Evolutionary conservation across 1,140 invertebrate genomes (phyloP), one percentile per base, ranked within the genome.

Genomic region (Coptotermes formosanus): DNA sequence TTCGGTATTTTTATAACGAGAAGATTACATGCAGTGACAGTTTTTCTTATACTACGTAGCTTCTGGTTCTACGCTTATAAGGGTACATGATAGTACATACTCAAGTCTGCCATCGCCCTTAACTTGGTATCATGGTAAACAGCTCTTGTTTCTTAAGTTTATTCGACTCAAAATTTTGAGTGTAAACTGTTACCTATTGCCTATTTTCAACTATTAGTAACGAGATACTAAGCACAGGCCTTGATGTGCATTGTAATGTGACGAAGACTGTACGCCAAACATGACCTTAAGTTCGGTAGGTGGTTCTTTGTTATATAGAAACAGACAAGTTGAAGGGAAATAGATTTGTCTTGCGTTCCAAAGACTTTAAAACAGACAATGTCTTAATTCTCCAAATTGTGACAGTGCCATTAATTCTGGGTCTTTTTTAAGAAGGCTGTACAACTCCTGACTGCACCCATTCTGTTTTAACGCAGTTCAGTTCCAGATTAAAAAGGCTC

Each of bases 331-430:
- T 38, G n/a, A 75, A 75, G n/a, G n/a, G n/a, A n/a, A 75, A 75
- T 8, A 75, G 64, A 75, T 75, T 75, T 75, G 64, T 75, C 64
- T 75, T 75, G 30, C 9, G 64, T 75, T 75, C 64, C 30, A 75
- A 75, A 75, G 64, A 75, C 64, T 75, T 75, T 75, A n/a, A 30
- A 75, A 75, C 0, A 16, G 25, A 30, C 64, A 75, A 75, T 75
- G n/a, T 75, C 64, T 75, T 75, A 75, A 75, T 75, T 75, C n/a
- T 75, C 64, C 14, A 75, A 75, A 30, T 75, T 75, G 64, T 75
- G 64, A 75, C 64, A 75, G 64, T 75, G 64, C 64, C 64, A 75
- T 75, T 75, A 75, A 75, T 75, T 75, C 30, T 30, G n/a, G 7
- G 64, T 75, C 64, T 30, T 30, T 75, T 75, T 75, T 75, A 75